Evolutionary conservation across 2,113 vertebrate genomes (phyloP).

Genomic region (Taxidea taxus): DNA sequence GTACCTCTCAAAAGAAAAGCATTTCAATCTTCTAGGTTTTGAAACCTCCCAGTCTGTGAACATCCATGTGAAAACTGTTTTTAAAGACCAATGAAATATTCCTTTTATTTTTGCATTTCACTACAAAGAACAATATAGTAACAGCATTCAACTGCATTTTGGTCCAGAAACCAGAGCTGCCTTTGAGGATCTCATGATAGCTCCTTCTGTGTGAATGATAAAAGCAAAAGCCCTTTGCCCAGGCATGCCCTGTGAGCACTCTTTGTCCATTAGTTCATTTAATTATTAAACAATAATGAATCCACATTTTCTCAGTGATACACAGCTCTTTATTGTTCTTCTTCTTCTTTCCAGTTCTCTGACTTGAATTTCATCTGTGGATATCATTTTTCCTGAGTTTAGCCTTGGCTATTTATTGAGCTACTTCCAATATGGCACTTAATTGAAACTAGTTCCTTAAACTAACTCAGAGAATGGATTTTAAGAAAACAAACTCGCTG

Average conservation of each 20-base stretch:
- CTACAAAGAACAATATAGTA: constrained; percentile 55
- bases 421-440: not conserved
- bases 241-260: not conserved
- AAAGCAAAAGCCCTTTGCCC: constrained; percentile 54
- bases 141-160: constrained; percentile 26
- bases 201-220: not conserved
- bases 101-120: constrained; percentile 67
- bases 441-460: constrained; percentile 15
- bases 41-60: constrained; percentile 22
- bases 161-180: constrained; percentile 35
- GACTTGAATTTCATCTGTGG: constrained; percentile 45
- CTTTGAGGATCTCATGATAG: constrained; percentile 37
- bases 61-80: constrained; percentile 71
- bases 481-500: constrained; percentile 27
- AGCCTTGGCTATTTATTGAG: not conserved
- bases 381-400: not conserved
- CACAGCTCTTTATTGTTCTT: not conserved
- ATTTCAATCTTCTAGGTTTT: constrained; percentile 52
- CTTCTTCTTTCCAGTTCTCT: constrained; percentile 1
- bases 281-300: constrained; percentile 36
- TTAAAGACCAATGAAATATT: constrained; percentile 59
- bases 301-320: not conserved
- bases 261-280: constrained; percentile 52
- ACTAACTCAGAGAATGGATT: constrained; percentile 11
- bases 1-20: constrained; percentile 56